Base-by-base conservation (phyloP, 2,797 vertebrate genomes). In the Holocentrus rufus region DNA sequence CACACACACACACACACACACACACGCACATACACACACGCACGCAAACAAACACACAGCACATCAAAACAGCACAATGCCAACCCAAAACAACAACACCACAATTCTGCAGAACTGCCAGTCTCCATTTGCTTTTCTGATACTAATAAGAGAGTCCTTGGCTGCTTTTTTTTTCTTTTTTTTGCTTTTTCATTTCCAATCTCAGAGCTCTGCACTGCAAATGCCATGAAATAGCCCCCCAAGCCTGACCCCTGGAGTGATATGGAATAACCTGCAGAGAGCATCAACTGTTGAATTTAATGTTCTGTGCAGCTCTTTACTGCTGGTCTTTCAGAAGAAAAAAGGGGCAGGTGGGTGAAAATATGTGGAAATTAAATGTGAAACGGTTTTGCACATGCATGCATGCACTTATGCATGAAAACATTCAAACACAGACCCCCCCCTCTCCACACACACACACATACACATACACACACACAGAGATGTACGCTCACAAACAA, bases 231-330 rank as follows among this genome's bases (percentile, higher is more conserved):
- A 87, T 72, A 83, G 69, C 85, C 77, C 87, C 85, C 81, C 76
- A 69, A 82, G 86, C 76, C 68, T 55, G 53, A 84, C 80, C 86
- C 86, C 86, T 60, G 86, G 77, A 79, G 88, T 84, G 85, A 89
- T 83, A 84, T 81, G 83, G 83, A 90, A 89, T 78, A 83, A 87
- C 88, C 86, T 85, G 85, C 83, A 73, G 86, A 86, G 86, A 89
- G 79, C 85, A 89, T 80, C 90, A 81, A 70, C 79, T 77, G 83
- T 81, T 76, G 85, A 86, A 85, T 87, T 79, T 82, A 70, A 85
- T 84, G 81, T 82, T 85, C 77, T 77, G 63, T 77, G 63, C 78
- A 66, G 72, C 70, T 79, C 18, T 87, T 84, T 76, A 82, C 76
- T 22, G 69, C 76, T 22, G 55, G 81, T 42, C 65, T 77, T 74